These are phyloP conservation scores for Calameuta pallipes DNA, from an alignment of 2,888 invertebrate genomes.

Conservation along the genomic window DNA sequence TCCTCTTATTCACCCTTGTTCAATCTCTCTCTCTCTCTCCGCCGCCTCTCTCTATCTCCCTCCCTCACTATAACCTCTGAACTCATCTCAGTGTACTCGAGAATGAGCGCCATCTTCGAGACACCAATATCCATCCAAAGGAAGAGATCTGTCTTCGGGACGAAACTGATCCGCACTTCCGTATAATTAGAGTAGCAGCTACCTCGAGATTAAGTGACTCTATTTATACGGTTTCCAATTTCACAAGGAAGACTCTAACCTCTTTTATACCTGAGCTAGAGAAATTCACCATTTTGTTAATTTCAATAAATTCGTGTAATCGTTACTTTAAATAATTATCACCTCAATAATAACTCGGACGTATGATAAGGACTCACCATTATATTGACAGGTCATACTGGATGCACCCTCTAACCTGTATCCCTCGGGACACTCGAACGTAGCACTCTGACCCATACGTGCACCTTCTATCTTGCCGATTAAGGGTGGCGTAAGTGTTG, in stretches of 20 bases:
- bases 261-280: neutral
- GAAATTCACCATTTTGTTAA: neutral
- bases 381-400: slow-evolving; percentile 80
- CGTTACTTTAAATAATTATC: neutral
- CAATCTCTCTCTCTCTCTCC: neutral
- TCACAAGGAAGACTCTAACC: neutral
- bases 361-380: slow-evolving; percentile 46
- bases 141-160: slow-evolving; percentile 26
- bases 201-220: neutral
- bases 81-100: neutral
- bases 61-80: neutral
- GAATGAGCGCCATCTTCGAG: neutral
- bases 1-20: neutral
- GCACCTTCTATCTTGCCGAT: slow-evolving; percentile 82
- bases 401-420: slow-evolving; percentile 82
- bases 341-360: accelerated
- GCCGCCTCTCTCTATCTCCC: too few species aligned
- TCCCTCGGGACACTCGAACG: slow-evolving; percentile 84
- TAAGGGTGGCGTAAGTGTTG: slow-evolving; percentile 71
- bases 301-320: neutral
- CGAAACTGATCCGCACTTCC: slow-evolving; percentile 21
- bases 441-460: slow-evolving; percentile 80
- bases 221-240: slow-evolving; percentile 2
- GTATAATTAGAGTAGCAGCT: slow-evolving; percentile 2
- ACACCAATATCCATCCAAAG: neutral